Evolutionary conservation across 2,113 vertebrate species (phyloP), one percentile per base, ranked within the genome.

Genomic region (Nesogale talazaci): DNA sequence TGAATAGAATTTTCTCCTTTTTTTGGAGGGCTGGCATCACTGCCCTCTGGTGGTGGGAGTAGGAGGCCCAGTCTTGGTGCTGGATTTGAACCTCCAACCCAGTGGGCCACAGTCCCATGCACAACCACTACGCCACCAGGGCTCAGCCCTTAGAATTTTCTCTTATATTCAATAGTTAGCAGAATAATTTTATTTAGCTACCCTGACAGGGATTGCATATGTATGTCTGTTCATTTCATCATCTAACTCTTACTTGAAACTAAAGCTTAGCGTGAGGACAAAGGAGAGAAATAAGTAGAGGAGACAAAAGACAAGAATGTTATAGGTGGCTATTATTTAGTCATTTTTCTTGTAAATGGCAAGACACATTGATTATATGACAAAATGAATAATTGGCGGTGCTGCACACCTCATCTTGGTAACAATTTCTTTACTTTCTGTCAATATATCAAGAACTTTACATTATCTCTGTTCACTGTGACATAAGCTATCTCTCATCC

Each of bases 291-390:
- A 20, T 29, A 42, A 42, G 23, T 23, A 27, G 4, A 23, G 11
- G 63, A 80, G 16, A 1, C 42, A 19, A 42, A 65, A 84, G 56
- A 65, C 5, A 77, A 25, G 17, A 46, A 3, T 56, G 27, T 83
- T 76, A 46, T n/a, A 63, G 15, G 11, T 77, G 38, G 38, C 17
- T 72, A 14, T 9, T 57, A 3, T 75, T 65, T 88, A 52, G 70
- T 78, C 23, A 75, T 75, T 80, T 80, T 40, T 91, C n/a, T 94
- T 82, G 15, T 46, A 36, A 72, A 36, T 83, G n/a, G 38, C 56
- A 80, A 84, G 65, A 42, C n/a, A 40, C 56, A 52, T 20, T 83
- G 10, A 15, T 74, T 42, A 82, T 46, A 2, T 88, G 34, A 75
- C 80, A 88, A 57, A 46, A 27, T 70, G 63, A 78, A 29, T 16